Conservation (phyloP, 1,140 invertebrate species). For the Eumeta japonica region DNA sequence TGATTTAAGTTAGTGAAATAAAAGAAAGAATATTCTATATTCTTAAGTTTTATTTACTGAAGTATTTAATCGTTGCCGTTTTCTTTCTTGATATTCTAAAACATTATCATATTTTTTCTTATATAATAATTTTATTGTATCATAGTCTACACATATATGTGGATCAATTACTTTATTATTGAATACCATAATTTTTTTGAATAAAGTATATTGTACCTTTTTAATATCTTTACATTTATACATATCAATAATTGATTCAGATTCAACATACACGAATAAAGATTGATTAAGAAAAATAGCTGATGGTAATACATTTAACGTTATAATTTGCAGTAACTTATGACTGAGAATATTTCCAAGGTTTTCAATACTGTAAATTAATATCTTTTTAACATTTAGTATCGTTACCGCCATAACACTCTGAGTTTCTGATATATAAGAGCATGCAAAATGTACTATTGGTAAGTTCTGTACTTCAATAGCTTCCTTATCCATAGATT, state of each 20-base stretch:
- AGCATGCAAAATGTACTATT: conserved; percentile 57
- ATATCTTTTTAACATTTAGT: conserved; percentile 47
- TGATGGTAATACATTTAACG: conserved; percentile 24
- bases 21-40: too few relatives aligned
- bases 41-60: too few relatives aligned
- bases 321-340: conserved; percentile 23
- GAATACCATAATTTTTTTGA: conserved; percentile 27
- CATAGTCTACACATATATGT: conserved; percentile 13
- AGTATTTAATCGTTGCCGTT: conserved; percentile 59
- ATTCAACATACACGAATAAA: conserved; percentile 46
- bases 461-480: conserved; percentile 59
- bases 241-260: conserved; percentile 19
- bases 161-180: conserved; percentile 13
- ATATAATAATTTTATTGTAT: conserved; percentile 64
- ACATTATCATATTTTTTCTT: conserved; percentile 77
- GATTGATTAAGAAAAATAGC: conserved; percentile 38
- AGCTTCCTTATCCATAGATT: conserved; percentile 59
- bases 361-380: conserved; percentile 46
- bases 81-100: conserved; percentile 73
- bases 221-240: conserved; percentile 39
- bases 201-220: conserved; percentile 17
- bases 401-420: conserved; percentile 47
- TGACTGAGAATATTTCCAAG: conserved; percentile 24
- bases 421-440: conserved; percentile 29
- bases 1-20: too few relatives aligned